phyloP scores from a whole-genome alignment of 2,113 vertebrate genomes.

The Oreocharis arfaki region DNA sequence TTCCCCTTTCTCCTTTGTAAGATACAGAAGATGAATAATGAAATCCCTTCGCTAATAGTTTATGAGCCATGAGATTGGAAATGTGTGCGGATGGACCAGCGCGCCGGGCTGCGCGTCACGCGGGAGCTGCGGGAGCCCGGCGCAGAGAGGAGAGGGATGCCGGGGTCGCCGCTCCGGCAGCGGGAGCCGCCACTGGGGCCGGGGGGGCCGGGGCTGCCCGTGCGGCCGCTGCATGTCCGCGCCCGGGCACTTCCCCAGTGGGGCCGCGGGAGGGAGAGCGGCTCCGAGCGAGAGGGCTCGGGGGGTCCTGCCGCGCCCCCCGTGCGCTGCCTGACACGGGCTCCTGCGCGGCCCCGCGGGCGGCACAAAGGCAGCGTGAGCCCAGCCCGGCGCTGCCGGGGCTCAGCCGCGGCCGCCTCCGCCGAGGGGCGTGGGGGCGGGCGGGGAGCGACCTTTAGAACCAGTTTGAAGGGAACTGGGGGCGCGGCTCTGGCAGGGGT shows the following conservation, averaged over 20 bases:
- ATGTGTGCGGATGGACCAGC: slow-evolving; percentile 74
- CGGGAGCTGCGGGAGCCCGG: neutral
- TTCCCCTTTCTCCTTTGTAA: slow-evolving; percentile 29
- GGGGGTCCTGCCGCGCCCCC: neutral
- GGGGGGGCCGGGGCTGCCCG: neutral
- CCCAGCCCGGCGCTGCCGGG: neutral
- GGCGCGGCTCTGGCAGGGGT: neutral
- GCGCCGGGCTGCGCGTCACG: neutral
- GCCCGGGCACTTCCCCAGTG: neutral
- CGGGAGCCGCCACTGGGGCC: neutral
- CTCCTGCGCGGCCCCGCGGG: neutral
- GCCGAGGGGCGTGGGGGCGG: neutral
- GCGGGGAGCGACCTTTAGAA: neutral
- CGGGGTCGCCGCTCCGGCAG: neutral
- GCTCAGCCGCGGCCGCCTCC: neutral
- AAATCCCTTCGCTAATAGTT: slow-evolving; percentile 90
- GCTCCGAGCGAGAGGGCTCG: neutral
- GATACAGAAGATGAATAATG: slow-evolving; percentile 82
- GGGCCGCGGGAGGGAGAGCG: neutral
- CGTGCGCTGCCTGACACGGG: neutral
- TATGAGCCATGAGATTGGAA: slow-evolving; percentile 99
- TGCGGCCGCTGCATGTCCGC: neutral
- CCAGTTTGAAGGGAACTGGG: neutral
- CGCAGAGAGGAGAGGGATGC: neutral
- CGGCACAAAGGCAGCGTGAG: neutral